phyloP scores from a whole-genome alignment of 2,113 vertebrate species.

The mouse (Mus musculus) region GRCm39 chr2:72028001-72028500 shows the following conservation, averaged over 20 bases:
- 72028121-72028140: neutral
- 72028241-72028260: neutral
- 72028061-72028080: slow-evolving; percentile 13
- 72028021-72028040: slow-evolving; percentile 10
- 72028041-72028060: slow-evolving; percentile 26
- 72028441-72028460: slow-evolving; percentile 2
- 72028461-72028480: neutral
- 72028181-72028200: neutral
- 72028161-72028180: neutral
- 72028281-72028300: neutral
- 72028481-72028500: slow-evolving; percentile 52
- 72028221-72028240: neutral
- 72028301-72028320: slow-evolving; percentile 6
- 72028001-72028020: neutral
- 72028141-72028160: slow-evolving; percentile 44
- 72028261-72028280: neutral
- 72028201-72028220: neutral
- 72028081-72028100: slow-evolving; percentile 10
- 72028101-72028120: slow-evolving; percentile 28
- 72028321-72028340: slow-evolving; percentile 35
- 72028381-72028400: slow-evolving; percentile 25
- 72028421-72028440: slow-evolving; percentile 19
- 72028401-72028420: slow-evolving; percentile 2
- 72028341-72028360: slow-evolving; percentile 56
- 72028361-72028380: slow-evolving; percentile 11